phyloP scores from a whole-genome alignment of 1,140 invertebrate genomes.

The Phortica variegata region DNA sequence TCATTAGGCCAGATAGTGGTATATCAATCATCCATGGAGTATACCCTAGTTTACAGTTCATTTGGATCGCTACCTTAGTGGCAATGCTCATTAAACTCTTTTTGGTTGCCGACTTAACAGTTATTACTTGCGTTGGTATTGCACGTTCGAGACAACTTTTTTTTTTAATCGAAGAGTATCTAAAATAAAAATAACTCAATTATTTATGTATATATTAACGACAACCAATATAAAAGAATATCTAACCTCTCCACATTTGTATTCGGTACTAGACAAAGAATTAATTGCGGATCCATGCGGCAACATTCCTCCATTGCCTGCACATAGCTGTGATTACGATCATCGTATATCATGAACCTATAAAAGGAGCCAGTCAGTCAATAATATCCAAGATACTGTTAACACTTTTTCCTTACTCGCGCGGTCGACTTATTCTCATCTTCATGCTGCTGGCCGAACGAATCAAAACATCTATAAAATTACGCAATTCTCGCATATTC shows the following conservation, averaged over 20 bases:
- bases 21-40: slow-evolving; percentile 75
- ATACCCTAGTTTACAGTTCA: slow-evolving; percentile 87
- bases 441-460: slow-evolving; percentile 57
- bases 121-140: slow-evolving; percentile 72
- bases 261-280: slow-evolving; percentile 61
- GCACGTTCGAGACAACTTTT: slow-evolving; percentile 75
- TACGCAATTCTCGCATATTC: slow-evolving; percentile 50
- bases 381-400: slow-evolving; percentile 10
- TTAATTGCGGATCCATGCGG: slow-evolving; percentile 59
- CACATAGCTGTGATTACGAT: slow-evolving; percentile 57
- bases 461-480: slow-evolving; percentile 57
- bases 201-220: background rate
- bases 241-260: slow-evolving; percentile 1
- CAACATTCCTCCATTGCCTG: slow-evolving; percentile 61
- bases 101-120: slow-evolving; percentile 60
- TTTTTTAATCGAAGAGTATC: slow-evolving; percentile 68
- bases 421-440: slow-evolving; percentile 43
- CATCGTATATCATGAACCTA: slow-evolving; percentile 38
- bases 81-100: slow-evolving; percentile 67
- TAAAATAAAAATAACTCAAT: slow-evolving; percentile 8
- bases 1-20: slow-evolving; percentile 71
- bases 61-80: slow-evolving; percentile 81
- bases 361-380: background rate
- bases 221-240: background rate
- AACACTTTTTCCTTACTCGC: slow-evolving; percentile 52